Conservation (phyloP, 2,888 invertebrate genomes). For the Boloria euphrosyne region DNA sequence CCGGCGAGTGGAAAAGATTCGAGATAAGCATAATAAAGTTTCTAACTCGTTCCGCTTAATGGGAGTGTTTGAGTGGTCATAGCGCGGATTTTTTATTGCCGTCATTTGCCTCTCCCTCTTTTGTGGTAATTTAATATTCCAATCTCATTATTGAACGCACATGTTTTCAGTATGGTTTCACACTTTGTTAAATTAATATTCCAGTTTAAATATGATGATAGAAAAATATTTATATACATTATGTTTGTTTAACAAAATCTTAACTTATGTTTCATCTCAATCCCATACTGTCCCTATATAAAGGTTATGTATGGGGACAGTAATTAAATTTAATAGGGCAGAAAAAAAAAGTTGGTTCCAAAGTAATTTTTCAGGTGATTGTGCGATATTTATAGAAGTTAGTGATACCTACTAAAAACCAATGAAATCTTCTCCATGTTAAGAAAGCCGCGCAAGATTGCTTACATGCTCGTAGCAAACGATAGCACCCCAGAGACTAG, state of each 20-base stretch:
- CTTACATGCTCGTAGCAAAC: too few species aligned
- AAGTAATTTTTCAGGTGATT: too few species aligned
- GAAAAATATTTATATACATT: background rate
- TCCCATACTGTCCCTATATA: too few species aligned
- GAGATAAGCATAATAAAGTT: slow-evolving; percentile 49
- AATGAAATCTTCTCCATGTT: too few species aligned
- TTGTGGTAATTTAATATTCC: slow-evolving; percentile 71
- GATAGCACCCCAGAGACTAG: too few species aligned
- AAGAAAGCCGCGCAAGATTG: too few species aligned
- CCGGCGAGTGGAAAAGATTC: slow-evolving; percentile 42
- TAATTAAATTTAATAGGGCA: too few species aligned
- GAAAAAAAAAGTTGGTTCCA: too few species aligned
- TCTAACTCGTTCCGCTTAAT: slow-evolving; percentile 51
- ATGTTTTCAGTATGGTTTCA: slow-evolving; percentile 27
- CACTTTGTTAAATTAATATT: slow-evolving; percentile 27
- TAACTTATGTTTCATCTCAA: too few species aligned
- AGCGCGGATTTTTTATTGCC: slow-evolving; percentile 59
- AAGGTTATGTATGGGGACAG: too few species aligned
- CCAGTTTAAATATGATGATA: background rate
- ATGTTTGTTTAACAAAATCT: background rate
- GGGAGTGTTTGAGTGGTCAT: slow-evolving; percentile 64
- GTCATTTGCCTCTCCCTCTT: slow-evolving; percentile 56
- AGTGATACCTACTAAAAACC: too few species aligned
- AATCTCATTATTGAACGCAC: slow-evolving; percentile 31
- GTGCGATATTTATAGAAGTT: too few species aligned